Base-by-base conservation (phyloP, 2,113 vertebrate genomes). In the Sander vitreus region DNA sequence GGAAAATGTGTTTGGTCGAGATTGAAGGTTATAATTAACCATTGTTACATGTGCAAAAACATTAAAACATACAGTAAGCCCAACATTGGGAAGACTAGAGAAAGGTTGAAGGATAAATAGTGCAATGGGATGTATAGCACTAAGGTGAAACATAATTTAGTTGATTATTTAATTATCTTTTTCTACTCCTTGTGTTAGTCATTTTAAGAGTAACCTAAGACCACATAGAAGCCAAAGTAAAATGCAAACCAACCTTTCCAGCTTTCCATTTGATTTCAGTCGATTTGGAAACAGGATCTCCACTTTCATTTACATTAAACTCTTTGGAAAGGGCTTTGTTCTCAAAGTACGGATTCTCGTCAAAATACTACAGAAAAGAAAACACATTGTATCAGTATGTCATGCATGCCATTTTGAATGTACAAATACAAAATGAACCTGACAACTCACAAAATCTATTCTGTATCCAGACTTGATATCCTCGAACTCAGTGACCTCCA, bases 311-410 rank as follows among this genome's bases (percentile, higher is more conserved):
- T 85, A 99, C 96, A 81, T 99, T 97, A 91, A 99, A 99, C 95
- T 99, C 98, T 97, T 99, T 99, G 95, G 97, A 99, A 91, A 99
- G 97, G 89, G 98, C 96, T 97, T 99, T 99, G 96, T 99, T 99
- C 96, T 99, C 98, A 23, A 99, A 99, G 95, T 99, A 99, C 16
- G 97, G 97, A 89, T 99, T 99, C 95, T 99, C 98, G 84, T 99
- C 97, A 94, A 99, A 99, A 95, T 97, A 98, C 98, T 99, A n/a
- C 5, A 51, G 54, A 16, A 43, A 71, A 67, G 2, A 67, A 51
- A 62, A 78, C 2, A 27, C 30, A 13, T 10, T 58, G 10, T 2
- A 15, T 55, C 13, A 73, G 51, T 4, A 5, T 1, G 16, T 9
- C 14, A 30, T 1, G 10, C 3, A n/a, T 2, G 25, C 11, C 13